phyloP scores from a whole-genome alignment of 2,888 invertebrate species.

The Boloria selene region DNA sequence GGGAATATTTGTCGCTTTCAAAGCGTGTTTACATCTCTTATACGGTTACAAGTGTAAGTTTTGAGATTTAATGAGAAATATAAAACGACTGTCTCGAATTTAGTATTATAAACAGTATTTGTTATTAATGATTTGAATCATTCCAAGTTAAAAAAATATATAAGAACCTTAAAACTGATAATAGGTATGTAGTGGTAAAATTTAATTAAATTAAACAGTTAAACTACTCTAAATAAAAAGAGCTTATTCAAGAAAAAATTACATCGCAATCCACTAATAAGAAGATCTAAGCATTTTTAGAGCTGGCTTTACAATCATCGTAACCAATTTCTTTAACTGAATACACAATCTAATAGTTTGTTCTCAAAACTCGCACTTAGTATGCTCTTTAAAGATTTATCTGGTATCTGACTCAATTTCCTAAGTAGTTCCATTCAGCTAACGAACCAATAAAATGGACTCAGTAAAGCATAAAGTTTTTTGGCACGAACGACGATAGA shows the following conservation, averaged over 20 bases:
- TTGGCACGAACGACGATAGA: constrained; percentile 54
- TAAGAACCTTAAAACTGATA: too few relatives aligned
- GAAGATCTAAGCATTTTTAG: constrained; percentile 18
- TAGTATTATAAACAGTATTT: too few relatives aligned
- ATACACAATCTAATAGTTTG: constrained; percentile 28
- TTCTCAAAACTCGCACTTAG: constrained; percentile 29
- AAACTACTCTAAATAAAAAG: too few relatives aligned
- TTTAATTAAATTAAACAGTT: too few relatives aligned
- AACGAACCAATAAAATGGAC: constrained; percentile 56
- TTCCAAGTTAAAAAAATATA: too few relatives aligned
- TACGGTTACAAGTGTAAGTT: too few relatives aligned
- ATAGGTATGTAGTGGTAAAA: too few relatives aligned
- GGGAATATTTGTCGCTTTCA: too few relatives aligned
- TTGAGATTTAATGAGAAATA: too few relatives aligned
- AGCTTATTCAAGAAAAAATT: background rate
- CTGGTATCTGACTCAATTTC: constrained; percentile 59
- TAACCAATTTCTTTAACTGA: constrained; percentile 23
- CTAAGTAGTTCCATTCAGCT: constrained; percentile 58
- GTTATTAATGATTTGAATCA: too few relatives aligned
- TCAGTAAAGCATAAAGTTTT: constrained; percentile 54
- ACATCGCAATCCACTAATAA: background rate
- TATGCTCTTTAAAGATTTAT: constrained; percentile 41
- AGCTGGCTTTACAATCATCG: constrained; percentile 21
- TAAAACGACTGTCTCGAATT: too few relatives aligned
- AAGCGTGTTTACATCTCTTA: too few relatives aligned